These are phyloP conservation scores for Leptoteleia sp. DNA, from an alignment of 1,140 invertebrate species.

Conservation along the genomic window DNA sequence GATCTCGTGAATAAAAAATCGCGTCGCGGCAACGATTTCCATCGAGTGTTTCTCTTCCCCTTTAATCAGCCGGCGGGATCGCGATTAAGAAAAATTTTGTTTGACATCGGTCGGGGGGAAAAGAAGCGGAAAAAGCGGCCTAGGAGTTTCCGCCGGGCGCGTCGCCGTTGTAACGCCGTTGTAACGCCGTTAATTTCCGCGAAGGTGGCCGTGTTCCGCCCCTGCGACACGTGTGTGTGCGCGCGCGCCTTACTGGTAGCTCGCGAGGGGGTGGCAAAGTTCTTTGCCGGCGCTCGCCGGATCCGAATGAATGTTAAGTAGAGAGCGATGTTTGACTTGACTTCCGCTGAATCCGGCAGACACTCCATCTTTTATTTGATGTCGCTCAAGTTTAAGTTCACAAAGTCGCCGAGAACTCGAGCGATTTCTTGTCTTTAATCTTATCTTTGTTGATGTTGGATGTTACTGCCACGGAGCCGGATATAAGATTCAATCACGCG, in stretches of 20 bases:
- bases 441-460: slow-evolving; percentile 51
- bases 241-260: slow-evolving; percentile 16
- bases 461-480: slow-evolving; percentile 25
- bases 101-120: no score
- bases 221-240: no score
- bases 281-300: slow-evolving; percentile 29
- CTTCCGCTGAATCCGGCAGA: slow-evolving; percentile 47
- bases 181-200: slow-evolving; percentile 18
- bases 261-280: slow-evolving; percentile 12
- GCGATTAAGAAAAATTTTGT: neutral
- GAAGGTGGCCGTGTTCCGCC: slow-evolving; percentile 11
- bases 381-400: slow-evolving; percentile 59
- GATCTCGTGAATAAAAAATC: neutral
- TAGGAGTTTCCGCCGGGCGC: no score
- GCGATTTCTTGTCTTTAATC: slow-evolving; percentile 51
- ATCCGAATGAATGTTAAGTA: slow-evolving; percentile 57
- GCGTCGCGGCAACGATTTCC: neutral
- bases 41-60: neutral
- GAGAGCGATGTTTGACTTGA: slow-evolving; percentile 56
- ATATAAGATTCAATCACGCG: slow-evolving; percentile 38
- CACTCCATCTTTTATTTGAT: slow-evolving; percentile 59
- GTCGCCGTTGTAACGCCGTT: no score
- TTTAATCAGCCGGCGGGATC: no score
- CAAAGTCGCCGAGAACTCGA: slow-evolving; percentile 36
- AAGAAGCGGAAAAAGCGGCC: neutral